These are phyloP conservation scores for Mizuhopecten yessoensis DNA, from an alignment of 1,140 invertebrate genomes.

Conservation along the genomic window DNA sequence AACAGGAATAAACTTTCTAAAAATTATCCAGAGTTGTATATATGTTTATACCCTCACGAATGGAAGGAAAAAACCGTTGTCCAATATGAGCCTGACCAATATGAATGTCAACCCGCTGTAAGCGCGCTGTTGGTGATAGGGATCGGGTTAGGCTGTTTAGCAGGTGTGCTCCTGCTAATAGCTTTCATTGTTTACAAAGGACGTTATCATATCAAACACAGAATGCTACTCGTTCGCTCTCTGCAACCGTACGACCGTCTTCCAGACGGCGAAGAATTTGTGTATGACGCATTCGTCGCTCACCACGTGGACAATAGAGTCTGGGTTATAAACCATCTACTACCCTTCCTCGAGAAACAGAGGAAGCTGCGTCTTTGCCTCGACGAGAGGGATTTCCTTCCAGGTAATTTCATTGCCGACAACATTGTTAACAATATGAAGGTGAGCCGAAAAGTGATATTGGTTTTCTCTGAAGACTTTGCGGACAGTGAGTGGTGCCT, in stretches of 20 bases:
- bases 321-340: conserved; percentile 54
- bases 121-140: neutral
- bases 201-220: neutral
- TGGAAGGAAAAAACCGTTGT: conserved; percentile 37
- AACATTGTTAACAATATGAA: conserved; percentile 73
- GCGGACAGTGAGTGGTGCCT: conserved; percentile 71
- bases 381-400: conserved; percentile 74
- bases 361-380: conserved; percentile 66
- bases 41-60: conserved; percentile 18
- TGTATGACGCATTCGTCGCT: conserved; percentile 58
- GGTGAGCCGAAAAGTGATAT: conserved; percentile 65
- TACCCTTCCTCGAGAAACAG: conserved; percentile 53
- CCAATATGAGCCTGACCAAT: neutral
- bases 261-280: conserved; percentile 40
- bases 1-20: neutral
- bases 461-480: conserved; percentile 70
- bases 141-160: neutral
- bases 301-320: conserved; percentile 51
- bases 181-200: neutral
- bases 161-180: neutral
- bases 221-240: neutral
- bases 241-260: neutral
- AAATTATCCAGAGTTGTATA: neutral
- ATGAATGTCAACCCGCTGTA: neutral
- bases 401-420: conserved; percentile 67